Conservation (phyloP, 1,140 invertebrate species). For the Saxidomus purpurata region DNA sequence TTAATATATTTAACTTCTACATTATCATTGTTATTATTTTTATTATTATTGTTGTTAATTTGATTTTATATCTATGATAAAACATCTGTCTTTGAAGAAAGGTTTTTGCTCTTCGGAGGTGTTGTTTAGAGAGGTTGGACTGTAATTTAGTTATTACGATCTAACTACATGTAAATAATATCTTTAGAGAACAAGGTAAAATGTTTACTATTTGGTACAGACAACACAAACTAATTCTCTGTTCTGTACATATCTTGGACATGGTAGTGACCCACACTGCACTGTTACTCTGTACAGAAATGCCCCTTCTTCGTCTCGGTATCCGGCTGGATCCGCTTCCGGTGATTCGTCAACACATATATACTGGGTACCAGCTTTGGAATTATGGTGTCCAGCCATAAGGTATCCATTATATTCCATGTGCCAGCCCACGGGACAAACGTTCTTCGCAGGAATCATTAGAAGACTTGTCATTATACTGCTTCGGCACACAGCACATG, state of each 20-base stretch:
- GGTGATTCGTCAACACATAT: conserved; percentile 70
- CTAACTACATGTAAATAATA: too few relatives aligned
- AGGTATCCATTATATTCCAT: conserved; percentile 70
- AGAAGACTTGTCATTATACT: not conserved
- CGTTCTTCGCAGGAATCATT: conserved; percentile 20
- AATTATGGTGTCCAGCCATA: conserved; percentile 40
- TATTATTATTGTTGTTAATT: too few relatives aligned
- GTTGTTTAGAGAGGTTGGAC: too few relatives aligned
- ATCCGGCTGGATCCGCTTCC: conserved; percentile 46
- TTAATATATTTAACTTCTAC: too few relatives aligned
- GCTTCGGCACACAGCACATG: conserved; percentile 30
- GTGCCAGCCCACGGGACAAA: conserved; percentile 62
- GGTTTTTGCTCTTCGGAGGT: too few relatives aligned
- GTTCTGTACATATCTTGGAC: conserved; percentile 63
- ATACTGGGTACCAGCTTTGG: conserved; percentile 51
- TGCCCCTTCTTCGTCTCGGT: conserved; percentile 54
- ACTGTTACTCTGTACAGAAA: conserved; percentile 67
- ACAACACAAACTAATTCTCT: conserved; percentile 71
- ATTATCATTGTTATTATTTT: too few relatives aligned
- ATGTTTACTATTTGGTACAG: conserved; percentile 70
- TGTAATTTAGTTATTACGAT: too few relatives aligned
- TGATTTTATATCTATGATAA: too few relatives aligned
- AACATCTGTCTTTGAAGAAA: too few relatives aligned
- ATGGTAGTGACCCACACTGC: conserved; percentile 65
- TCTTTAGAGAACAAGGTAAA: too few relatives aligned